Evolutionary conservation across 2,113 vertebrate species (phyloP).

Genomic region (Oxygymnocypris stewartii): DNA sequence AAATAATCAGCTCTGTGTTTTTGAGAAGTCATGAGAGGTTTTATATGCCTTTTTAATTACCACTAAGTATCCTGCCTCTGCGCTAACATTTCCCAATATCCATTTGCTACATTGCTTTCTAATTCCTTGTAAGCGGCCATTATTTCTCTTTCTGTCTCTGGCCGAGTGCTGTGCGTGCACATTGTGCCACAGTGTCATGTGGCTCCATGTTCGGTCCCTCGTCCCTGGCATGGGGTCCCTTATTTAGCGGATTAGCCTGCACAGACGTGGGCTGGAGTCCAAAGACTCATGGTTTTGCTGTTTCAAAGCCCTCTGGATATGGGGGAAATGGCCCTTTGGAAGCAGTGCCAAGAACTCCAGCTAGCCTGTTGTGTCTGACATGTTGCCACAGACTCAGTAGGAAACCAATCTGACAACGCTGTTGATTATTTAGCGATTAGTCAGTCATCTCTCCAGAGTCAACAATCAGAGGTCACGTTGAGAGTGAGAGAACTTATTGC

Average conservation of each 20-base stretch:
- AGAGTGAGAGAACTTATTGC: slow-evolving; percentile 37
- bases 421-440: slow-evolving; percentile 62
- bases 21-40: neutral
- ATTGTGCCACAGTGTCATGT: slow-evolving; percentile 62
- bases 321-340: slow-evolving; percentile 57
- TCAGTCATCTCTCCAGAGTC: slow-evolving; percentile 57
- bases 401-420: slow-evolving; percentile 59
- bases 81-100: slow-evolving; percentile 24
- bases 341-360: slow-evolving; percentile 56
- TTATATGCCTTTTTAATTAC: slow-evolving; percentile 25
- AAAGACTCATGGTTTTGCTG: slow-evolving; percentile 59
- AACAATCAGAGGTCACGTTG: slow-evolving; percentile 50
- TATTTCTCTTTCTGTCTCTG: slow-evolving; percentile 47
- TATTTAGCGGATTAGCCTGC: slow-evolving; percentile 59
- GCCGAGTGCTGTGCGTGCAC: slow-evolving; percentile 50
- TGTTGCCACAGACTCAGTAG: slow-evolving; percentile 57
- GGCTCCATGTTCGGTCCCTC: slow-evolving; percentile 54
- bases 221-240: slow-evolving; percentile 58
- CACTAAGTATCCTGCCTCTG: slow-evolving; percentile 5
- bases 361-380: slow-evolving; percentile 60
- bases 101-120: slow-evolving; percentile 36
- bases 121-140: slow-evolving; percentile 50
- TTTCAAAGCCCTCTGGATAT: slow-evolving; percentile 61
- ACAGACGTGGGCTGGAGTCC: slow-evolving; percentile 54
- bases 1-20: slow-evolving; percentile 29